Conservation (phyloP, 2,797 vertebrate genomes). For the Falco berigora region DNA sequence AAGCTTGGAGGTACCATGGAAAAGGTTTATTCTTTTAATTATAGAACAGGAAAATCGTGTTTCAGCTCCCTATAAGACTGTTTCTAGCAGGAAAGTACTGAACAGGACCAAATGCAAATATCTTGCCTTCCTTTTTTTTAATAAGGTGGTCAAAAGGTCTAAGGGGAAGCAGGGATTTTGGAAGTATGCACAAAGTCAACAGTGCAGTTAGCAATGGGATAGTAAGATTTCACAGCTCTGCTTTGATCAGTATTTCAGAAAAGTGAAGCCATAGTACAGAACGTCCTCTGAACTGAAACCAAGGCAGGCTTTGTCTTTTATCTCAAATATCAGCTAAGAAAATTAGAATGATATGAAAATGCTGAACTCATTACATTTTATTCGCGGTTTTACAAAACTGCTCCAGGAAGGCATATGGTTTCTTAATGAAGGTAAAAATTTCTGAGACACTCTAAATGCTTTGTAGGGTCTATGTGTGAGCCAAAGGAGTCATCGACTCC, state of each 20-base stretch:
- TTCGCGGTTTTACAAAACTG: background rate
- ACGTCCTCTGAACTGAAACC: slow-evolving; percentile 73
- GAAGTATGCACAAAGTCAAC: slow-evolving; percentile 79
- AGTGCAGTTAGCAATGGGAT: slow-evolving; percentile 71
- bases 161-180: slow-evolving; percentile 74
- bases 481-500: background rate
- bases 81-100: slow-evolving; percentile 12
- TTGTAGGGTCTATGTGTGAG: background rate
- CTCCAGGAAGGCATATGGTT: background rate
- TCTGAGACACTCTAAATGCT: background rate
- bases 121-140: background rate
- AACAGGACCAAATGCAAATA: slow-evolving; percentile 67
- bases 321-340: slow-evolving; percentile 69
- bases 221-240: slow-evolving; percentile 75
- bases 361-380: slow-evolving; percentile 63
- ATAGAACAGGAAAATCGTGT: slow-evolving; percentile 46
- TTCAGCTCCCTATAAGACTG: slow-evolving; percentile 21
- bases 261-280: slow-evolving; percentile 72
- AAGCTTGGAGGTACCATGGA: background rate
- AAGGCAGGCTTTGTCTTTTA: slow-evolving; percentile 78
- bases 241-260: slow-evolving; percentile 79
- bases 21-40: slow-evolving; percentile 65
- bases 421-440: background rate
- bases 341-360: slow-evolving; percentile 67
- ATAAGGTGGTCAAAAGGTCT: slow-evolving; percentile 71